Evolutionary conservation across 2,113 vertebrate genomes (phyloP).

Genomic region (Nothocercus julius): DNA sequence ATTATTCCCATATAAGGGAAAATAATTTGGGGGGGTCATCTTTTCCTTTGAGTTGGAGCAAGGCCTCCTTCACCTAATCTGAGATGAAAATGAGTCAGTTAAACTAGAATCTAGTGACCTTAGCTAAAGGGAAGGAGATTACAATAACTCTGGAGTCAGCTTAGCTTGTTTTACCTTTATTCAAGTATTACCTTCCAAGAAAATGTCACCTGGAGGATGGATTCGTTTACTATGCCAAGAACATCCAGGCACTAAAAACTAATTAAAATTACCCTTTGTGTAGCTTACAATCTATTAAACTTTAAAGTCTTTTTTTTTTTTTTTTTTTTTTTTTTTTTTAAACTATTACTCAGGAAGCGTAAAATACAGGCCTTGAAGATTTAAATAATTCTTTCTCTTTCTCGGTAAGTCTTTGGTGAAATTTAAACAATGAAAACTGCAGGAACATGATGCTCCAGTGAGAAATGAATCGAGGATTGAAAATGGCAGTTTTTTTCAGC

Average conservation of each 20-base stretch:
- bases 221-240: neutral
- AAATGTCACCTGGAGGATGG: neutral
- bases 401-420: neutral
- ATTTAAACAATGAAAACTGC: neutral
- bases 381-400: neutral
- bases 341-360: neutral
- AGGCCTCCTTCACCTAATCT: neutral
- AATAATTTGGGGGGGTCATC: neutral
- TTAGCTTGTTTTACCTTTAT: neutral
- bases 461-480: neutral
- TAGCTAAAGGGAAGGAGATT: conserved; percentile 10
- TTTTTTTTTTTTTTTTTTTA: neutral
- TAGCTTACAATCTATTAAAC: neutral
- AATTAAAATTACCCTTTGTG: neutral
- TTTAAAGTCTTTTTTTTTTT: neutral
- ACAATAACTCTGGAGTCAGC: neutral
- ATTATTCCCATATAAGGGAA: neutral
- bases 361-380: neutral
- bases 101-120: neutral
- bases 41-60: neutral
- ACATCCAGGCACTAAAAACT: neutral
- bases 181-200: neutral
- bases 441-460: neutral
- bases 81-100: neutral
- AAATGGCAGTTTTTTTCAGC: neutral